A percentile compares a stretch with the other conserved stretches of the same genome.
phyloP scores from a whole-genome alignment of 2,888 invertebrate species.

The Epirrhoe tristata region DNA sequence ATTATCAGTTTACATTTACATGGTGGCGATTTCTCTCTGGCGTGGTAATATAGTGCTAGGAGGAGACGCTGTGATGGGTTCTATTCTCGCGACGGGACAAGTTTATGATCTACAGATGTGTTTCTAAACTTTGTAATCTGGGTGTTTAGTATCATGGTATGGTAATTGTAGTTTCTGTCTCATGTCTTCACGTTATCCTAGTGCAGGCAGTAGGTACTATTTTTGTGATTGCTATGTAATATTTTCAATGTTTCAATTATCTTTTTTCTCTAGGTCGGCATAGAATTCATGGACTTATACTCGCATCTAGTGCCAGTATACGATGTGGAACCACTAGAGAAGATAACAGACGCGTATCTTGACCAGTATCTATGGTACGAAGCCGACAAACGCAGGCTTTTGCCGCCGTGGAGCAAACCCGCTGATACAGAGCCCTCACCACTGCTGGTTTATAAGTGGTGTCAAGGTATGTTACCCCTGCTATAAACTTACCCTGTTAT shows the following conservation, averaged over 20 bases:
- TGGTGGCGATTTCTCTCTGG: too few relatives aligned
- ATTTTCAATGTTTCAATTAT: not conserved
- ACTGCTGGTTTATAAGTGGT: slow-evolving; percentile 98
- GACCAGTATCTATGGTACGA: slow-evolving; percentile 99
- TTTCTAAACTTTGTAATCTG: too few relatives aligned
- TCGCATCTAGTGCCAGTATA: slow-evolving; percentile 99
- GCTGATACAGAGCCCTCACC: slow-evolving; percentile 99
- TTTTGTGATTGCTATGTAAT: too few relatives aligned
- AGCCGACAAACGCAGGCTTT: slow-evolving; percentile 97
- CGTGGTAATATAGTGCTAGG: too few relatives aligned
- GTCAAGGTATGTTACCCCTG: slow-evolving; percentile 90
- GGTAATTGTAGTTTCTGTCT: too few relatives aligned
- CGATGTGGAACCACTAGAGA: slow-evolving; percentile 99
- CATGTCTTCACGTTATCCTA: too few relatives aligned
- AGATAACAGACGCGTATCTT: slow-evolving; percentile 99
- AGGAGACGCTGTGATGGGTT: too few relatives aligned
- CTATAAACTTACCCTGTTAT: not conserved
- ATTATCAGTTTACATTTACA: too few relatives aligned
- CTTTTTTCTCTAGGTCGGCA: slow-evolving; percentile 89
- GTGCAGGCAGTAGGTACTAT: too few relatives aligned
- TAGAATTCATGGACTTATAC: slow-evolving; percentile 99
- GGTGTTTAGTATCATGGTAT: too few relatives aligned
- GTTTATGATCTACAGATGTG: too few relatives aligned
- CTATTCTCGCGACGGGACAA: too few relatives aligned
- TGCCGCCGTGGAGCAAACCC: slow-evolving; percentile 99